Conservation (phyloP, 2,797 vertebrate species). For the Champsocephalus gunnari region DNA sequence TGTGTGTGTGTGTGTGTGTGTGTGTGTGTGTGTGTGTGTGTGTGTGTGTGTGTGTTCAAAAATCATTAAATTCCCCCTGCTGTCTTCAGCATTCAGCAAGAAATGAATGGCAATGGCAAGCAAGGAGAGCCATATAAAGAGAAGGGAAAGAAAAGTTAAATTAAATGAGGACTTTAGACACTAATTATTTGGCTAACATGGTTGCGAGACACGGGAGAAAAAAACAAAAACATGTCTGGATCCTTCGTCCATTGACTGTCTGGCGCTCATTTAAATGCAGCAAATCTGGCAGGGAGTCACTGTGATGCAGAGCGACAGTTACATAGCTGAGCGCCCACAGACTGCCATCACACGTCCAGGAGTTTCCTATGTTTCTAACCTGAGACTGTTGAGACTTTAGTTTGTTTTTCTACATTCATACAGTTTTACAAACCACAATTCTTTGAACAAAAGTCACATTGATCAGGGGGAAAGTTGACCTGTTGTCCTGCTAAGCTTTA, state of each 20-base stretch:
- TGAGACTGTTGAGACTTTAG: conserved; percentile 2
- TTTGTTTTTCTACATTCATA: not conserved
- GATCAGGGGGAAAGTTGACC: not conserved
- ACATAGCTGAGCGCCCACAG: conserved; percentile 47
- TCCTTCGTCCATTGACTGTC: conserved; percentile 27
- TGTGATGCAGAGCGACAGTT: conserved; percentile 29
- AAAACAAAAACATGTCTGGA: conserved; percentile 9
- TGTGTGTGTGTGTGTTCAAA: conserved; percentile 13
- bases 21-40: not conserved
- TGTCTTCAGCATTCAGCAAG: conserved; percentile 59
- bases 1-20: not conserved
- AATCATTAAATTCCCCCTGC: conserved; percentile 55
- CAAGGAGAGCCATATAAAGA: conserved; percentile 26
- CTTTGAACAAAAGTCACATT: not conserved
- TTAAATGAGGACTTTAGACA: conserved; percentile 21
- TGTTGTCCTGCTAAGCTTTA: not conserved
- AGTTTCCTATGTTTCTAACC: conserved; percentile 12
- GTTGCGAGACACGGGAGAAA: conserved; percentile 36
- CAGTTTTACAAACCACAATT: not conserved
- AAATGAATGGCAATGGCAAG: conserved; percentile 49
- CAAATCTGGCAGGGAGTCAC: conserved; percentile 42
- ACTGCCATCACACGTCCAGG: conserved; percentile 25
- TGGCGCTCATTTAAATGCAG: conserved; percentile 56
- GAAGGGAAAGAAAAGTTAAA: conserved; percentile 18
- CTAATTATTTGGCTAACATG: conserved; percentile 38